A percentile compares a stretch with the other conserved stretches of the same genome.
These are phyloP conservation scores for Erpetoichthys calabaricus DNA, from an alignment of 2,797 vertebrate genomes.

Conservation along the genomic window DNA sequence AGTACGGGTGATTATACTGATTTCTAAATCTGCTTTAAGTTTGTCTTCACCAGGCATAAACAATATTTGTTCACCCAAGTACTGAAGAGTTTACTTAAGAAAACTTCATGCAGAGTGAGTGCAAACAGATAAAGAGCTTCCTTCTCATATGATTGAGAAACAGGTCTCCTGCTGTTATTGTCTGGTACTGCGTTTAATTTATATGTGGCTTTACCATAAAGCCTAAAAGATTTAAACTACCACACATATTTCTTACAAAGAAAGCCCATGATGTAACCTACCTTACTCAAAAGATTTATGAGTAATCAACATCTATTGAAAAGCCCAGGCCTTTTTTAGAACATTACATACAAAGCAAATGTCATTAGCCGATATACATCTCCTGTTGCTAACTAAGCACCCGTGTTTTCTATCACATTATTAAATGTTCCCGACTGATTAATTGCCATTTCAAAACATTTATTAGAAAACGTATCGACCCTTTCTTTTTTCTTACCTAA, in stretches of 20 bases:
- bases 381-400: conserved; percentile 26
- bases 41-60: conserved; percentile 56
- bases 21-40: conserved; percentile 60
- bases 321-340: conserved; percentile 54
- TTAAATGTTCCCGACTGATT: conserved; percentile 39
- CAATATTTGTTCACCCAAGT: conserved; percentile 55
- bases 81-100: conserved; percentile 59
- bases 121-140: conserved; percentile 57
- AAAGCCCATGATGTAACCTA: conserved; percentile 62
- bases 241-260: conserved; percentile 45
- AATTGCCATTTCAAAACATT: conserved; percentile 41
- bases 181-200: conserved; percentile 56
- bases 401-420: conserved; percentile 32
- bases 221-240: conserved; percentile 48
- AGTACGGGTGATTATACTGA: conserved; percentile 20
- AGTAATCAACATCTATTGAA: conserved; percentile 73
- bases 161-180: conserved; percentile 55
- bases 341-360: conserved; percentile 46
- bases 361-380: conserved; percentile 21
- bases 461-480: conserved; percentile 36
- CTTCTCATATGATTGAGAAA: conserved; percentile 50
- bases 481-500: conserved; percentile 20
- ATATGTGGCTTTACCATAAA: conserved; percentile 48
- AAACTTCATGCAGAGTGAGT: conserved; percentile 51
- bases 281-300: conserved; percentile 64